Base-by-base conservation (phyloP, 1,140 invertebrate species). In the Eurytemora carolleeae region DNA sequence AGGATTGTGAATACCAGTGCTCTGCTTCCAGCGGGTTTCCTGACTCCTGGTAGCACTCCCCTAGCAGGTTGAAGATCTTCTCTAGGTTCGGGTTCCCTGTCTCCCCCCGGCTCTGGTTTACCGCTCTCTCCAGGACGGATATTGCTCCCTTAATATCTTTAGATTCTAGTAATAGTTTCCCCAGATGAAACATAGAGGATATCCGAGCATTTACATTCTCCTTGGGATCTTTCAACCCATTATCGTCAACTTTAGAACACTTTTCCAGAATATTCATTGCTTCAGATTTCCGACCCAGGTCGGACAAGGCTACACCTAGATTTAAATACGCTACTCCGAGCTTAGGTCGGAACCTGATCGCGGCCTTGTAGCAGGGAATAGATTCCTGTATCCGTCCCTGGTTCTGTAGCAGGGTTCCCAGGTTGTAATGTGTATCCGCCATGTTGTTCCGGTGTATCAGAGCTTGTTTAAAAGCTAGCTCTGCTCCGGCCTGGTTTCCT, bases 251-350 rank as follows among this genome's bases (percentile, higher is more conserved):
- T 25, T 81, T 79, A 3, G 86, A 80, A 65, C 88, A 92, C 57
- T 85, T 78, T 22, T 82, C 75, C 56, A 94, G 81, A 54, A 87
- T 82, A 65, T 83, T 79, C 26, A 83, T 83, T 15, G 91, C 92
- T 69, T 93, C 87, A 55, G 83, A 78, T 65, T 82, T 80, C 55
- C 84, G 76, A 15, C 88, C 89, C 56, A 86, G 76, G 7, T 85
- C 79, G 65, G 86, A 83, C 64, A 92, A 76, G 21, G 90, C 83
- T 64, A 89, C 82, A 1, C 89, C 93, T 67, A 95, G 77, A 70
- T 95, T 96, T 62, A 96, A 80, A 74, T 96, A 89, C 52, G 92
- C 93, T 79, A 94, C 90, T 94, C 91, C 89, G 73, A 97, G 79
- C 64, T 87, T 87, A 57, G 91, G 90, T 71, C 93, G 80, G 74